Evolutionary conservation across 1,140 invertebrate species (phyloP).

Genomic region (Megalonaias nervosa): DNA sequence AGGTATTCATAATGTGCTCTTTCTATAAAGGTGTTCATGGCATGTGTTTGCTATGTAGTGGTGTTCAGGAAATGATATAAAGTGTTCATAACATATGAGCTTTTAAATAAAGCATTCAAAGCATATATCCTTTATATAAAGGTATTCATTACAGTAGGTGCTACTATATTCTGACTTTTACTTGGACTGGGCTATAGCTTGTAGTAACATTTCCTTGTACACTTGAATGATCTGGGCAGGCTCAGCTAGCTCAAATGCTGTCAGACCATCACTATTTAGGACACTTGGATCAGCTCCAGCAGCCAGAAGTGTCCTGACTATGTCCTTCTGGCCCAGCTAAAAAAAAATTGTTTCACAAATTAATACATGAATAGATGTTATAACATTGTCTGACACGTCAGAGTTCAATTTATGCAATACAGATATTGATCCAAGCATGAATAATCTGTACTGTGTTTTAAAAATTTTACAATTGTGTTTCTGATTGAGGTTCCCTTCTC

Average conservation of each 20-base stretch:
- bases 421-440: not conserved
- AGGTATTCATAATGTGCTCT: no score
- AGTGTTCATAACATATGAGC: no score
- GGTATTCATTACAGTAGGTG: no score
- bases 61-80: no score
- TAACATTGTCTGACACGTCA: not conserved
- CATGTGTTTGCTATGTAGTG: no score
- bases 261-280: slow-evolving; percentile 75
- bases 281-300: slow-evolving; percentile 77
- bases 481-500: not conserved
- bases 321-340: slow-evolving; percentile 76
- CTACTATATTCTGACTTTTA: slow-evolving; percentile 52
- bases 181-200: slow-evolving; percentile 79
- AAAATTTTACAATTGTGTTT: not conserved
- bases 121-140: no score
- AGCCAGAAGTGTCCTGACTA: slow-evolving; percentile 76
- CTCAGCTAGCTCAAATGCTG: slow-evolving; percentile 75
- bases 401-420: not conserved
- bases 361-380: not conserved
- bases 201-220: slow-evolving; percentile 78
- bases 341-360: slow-evolving; percentile 36
- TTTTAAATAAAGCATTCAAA: no score
- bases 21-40: no score
- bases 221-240: slow-evolving; percentile 75
- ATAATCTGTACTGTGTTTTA: slow-evolving; percentile 1